Conservation (phyloP, 2,113 vertebrate genomes). For the Dasyornis broadbenti region DNA sequence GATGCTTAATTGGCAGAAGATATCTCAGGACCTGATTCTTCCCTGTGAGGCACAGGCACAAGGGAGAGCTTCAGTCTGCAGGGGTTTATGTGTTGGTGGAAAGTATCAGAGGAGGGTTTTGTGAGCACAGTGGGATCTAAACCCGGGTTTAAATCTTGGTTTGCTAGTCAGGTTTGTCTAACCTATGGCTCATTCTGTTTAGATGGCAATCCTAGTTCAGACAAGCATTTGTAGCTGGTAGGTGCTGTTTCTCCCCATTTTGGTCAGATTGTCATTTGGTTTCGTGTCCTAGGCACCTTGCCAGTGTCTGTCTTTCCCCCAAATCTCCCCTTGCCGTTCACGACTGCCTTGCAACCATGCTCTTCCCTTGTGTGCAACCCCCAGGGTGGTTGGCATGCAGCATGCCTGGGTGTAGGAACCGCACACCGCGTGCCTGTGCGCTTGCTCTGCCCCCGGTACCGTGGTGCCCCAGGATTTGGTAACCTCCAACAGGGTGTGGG, state of each 20-base stretch:
- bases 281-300: background rate
- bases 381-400: background rate
- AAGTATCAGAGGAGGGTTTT: background rate
- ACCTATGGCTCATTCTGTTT: background rate
- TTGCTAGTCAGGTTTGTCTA: background rate
- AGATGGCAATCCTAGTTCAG: background rate
- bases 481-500: fast-evolving
- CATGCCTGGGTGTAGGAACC: fast-evolving
- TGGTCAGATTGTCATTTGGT: background rate
- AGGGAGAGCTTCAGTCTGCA: background rate
- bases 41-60: background rate
- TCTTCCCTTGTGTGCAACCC: fast-evolving
- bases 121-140: background rate
- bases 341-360: background rate
- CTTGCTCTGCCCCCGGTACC: background rate
- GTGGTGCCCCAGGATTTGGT: background rate
- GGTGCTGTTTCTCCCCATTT: background rate
- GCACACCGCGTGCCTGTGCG: fast-evolving
- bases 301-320: background rate
- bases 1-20: background rate
- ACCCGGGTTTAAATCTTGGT: background rate
- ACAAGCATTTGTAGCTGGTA: background rate
- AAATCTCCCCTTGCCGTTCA: background rate
- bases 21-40: background rate
- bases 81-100: background rate